Evolutionary conservation across 2,797 vertebrate genomes (phyloP).

Genomic region (Sebastes melanostomus): DNA sequence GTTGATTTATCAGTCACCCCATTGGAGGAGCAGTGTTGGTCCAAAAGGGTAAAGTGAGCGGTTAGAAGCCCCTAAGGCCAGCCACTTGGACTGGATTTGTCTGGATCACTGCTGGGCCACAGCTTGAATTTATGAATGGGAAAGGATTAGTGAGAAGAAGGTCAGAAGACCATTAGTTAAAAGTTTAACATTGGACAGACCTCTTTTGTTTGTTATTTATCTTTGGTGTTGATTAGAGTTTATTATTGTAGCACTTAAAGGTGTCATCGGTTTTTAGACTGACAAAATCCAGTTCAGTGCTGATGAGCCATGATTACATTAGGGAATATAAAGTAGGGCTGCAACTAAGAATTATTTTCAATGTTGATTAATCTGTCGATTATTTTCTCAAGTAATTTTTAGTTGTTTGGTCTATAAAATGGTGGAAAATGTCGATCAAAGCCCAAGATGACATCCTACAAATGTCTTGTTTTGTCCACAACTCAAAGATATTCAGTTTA

Average conservation of each 20-base stretch:
- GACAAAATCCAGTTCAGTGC: background rate
- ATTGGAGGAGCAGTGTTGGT: background rate
- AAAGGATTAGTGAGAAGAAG: conserved; percentile 26
- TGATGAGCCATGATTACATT: background rate
- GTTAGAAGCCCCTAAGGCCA: background rate
- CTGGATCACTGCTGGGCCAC: conserved; percentile 9
- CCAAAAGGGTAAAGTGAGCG: background rate
- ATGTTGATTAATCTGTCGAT: no score
- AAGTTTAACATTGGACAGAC: conserved; percentile 9
- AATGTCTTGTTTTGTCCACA: no score
- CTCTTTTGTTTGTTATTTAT: conserved; percentile 28
- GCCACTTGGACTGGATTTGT: conserved; percentile 45
- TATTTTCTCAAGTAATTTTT: no score
- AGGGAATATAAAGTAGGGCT: background rate
- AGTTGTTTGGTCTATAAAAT: no score
- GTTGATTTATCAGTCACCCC: conserved; percentile 14
- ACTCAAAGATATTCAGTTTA: no score
- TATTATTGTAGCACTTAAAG: background rate
- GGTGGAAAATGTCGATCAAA: no score
- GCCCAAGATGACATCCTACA: no score
- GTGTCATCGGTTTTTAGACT: background rate
- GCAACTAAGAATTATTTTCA: no score
- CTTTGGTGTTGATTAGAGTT: background rate
- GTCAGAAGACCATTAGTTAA: conserved; percentile 19
- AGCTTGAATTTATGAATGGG: conserved; percentile 33